Base-by-base conservation (phyloP, 2,113 vertebrate species). In the Vireo altiloquus region DNA sequence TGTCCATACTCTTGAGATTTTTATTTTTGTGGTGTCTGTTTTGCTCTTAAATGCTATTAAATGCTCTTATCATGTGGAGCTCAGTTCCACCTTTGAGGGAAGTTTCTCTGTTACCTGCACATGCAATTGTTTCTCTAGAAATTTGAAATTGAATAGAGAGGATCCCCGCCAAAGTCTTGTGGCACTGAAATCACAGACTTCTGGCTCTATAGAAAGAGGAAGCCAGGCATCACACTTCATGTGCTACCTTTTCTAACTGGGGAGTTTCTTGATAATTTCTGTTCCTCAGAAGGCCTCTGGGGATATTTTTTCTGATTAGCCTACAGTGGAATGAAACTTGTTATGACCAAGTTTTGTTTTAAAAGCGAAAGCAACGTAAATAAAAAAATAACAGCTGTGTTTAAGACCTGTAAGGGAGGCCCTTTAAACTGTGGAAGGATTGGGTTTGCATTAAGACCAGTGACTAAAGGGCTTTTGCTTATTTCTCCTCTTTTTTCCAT, bases 261-360 rank as follows among this genome's bases (percentile, higher is more conserved):
- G 84, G 64, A 14, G 30, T 95, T 96, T 96, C 86, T 82, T 90
- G 52, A 37, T 94, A 56, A 86, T 96, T 97, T 96, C 95, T 93
- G 52, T 96, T 97, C 93, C 86, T 88, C 90, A 92, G 27, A 94
- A 89, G 65, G 86, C n/a, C 80, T 84, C 82, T 82, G 88, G 88
- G 92, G 86, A 84, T 81, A 64, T 65, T 90, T 90, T 84, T 91
- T 85, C 75, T 94, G 61, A 82, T 60, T 56, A 83, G 68, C 25
- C 47, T 82, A 35, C 85, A 74, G 39, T 24, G 54, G 63, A 93
- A 42, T 72, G 65, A 81, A 80, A 52, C 24, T 50, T 75, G 37
- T 65, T 87, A 31, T 63, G 83, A 87, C 60, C 87, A 56, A 74
- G 63, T 79, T 94, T 90, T 90, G 52, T 84, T 94, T 91, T 57